Conservation (phyloP, 2,888 invertebrate species). For the Blomia tropicalis region DNA sequence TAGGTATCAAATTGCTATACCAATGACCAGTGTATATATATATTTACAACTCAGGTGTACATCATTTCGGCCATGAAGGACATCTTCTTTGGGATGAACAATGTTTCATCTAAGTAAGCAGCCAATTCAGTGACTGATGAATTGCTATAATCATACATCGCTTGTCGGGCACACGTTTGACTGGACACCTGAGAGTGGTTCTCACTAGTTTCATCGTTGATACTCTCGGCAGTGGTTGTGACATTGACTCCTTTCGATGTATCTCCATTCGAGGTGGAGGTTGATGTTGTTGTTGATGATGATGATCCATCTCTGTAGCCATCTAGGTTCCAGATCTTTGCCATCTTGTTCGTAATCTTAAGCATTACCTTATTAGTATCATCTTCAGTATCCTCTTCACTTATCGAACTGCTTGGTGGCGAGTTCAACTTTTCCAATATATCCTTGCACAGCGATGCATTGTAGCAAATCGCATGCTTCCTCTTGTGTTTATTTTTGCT, state of each 20-base stretch:
- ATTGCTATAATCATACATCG: conserved; percentile 2
- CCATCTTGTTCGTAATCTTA: conserved; percentile 5
- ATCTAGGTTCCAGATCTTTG: not conserved
- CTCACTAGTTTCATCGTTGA: not conserved
- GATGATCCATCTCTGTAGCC: not conserved
- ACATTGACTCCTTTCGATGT: not conserved
- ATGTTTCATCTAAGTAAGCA: conserved; percentile 83
- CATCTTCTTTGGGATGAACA: conserved; percentile 94
- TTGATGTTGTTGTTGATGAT: not conserved
- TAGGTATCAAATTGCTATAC: not conserved
- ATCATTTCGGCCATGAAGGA: conserved; percentile 96
- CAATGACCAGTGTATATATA: no score
- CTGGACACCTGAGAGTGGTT: conserved; percentile 2
- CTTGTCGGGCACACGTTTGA: conserved; percentile 21
- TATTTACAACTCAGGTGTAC: conserved; percentile 63
- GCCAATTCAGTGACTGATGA: conserved; percentile 67
- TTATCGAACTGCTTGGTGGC: not conserved
- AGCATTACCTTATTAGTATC: not conserved
- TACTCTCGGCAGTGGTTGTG: not conserved
- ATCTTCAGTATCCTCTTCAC: not conserved
- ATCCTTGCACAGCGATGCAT: not conserved
- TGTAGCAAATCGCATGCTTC: not conserved
- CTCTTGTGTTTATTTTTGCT: not conserved
- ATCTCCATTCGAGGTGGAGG: not conserved
- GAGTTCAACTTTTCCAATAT: not conserved